Conservation (phyloP, 2,113 vertebrate species). For the Dendropsophus ebraccatus region DNA sequence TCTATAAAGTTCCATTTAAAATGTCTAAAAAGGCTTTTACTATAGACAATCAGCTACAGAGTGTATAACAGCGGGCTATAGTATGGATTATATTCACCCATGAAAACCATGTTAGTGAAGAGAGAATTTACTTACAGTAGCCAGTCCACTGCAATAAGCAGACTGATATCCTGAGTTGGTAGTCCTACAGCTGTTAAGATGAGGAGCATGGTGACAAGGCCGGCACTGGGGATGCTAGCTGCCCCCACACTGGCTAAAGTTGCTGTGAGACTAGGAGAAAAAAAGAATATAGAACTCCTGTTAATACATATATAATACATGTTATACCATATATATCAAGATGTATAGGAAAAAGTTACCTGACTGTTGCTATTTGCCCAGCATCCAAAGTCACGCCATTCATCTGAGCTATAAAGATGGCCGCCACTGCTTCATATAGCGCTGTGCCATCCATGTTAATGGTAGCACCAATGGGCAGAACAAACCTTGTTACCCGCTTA, state of each 20-base stretch:
- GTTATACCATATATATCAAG: not conserved
- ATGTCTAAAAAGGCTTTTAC: no score
- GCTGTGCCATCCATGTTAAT: slow-evolving; percentile 87
- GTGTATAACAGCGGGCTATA: no score
- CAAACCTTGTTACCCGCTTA: slow-evolving; percentile 81
- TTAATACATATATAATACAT: not conserved
- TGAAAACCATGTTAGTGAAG: not conserved
- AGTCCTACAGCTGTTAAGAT: slow-evolving; percentile 84
- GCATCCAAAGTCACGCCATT: slow-evolving; percentile 77
- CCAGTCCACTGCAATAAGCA: slow-evolving; percentile 86
- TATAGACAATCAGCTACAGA: no score
- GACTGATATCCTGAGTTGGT: slow-evolving; percentile 84
- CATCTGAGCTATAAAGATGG: slow-evolving; percentile 87
- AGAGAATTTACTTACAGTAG: slow-evolving; percentile 78
- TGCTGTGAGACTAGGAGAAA: slow-evolving; percentile 76
- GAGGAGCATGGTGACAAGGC: slow-evolving; percentile 84
- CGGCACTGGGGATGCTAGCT: slow-evolving; percentile 84
- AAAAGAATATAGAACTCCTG: not conserved
- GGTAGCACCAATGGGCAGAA: slow-evolving; percentile 83
- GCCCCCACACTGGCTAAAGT: slow-evolving; percentile 85
- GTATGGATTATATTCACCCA: no score
- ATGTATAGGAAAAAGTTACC: slow-evolving; percentile 66
- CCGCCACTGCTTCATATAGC: slow-evolving; percentile 83
- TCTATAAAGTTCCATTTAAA: no score
- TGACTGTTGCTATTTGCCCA: slow-evolving; percentile 82